These are phyloP conservation scores for Sylvia borin DNA, from an alignment of 2,797 vertebrate genomes.

Conservation along the genomic window DNA sequence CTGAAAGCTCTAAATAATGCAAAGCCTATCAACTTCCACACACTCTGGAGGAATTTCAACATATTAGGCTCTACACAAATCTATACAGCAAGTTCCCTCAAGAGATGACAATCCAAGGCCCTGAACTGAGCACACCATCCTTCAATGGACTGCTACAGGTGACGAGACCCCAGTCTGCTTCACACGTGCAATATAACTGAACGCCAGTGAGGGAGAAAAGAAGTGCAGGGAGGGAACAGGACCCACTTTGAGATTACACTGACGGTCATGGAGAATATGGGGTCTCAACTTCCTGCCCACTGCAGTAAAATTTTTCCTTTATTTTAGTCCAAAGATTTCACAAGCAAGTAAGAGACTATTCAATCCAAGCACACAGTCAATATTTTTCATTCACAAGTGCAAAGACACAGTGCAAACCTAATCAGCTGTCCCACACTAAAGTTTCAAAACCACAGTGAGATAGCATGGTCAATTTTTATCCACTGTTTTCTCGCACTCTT, in stretches of 20 bases:
- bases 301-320: background rate
- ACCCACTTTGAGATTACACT: background rate
- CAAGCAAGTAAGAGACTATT: background rate
- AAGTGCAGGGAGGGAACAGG: background rate
- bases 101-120: background rate
- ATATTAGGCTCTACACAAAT: background rate
- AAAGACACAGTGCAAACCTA: background rate
- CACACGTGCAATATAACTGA: fast-evolving
- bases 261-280: background rate
- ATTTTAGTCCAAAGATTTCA: background rate
- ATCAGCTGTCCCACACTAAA: background rate
- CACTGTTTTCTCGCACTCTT: background rate
- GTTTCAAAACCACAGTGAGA: background rate
- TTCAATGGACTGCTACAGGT: background rate
- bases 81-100: background rate
- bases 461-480: background rate
- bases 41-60: background rate
- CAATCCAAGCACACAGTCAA: background rate
- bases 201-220: background rate
- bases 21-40: background rate
- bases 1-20: background rate
- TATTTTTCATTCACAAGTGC: background rate
- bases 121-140: background rate
- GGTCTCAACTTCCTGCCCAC: background rate
- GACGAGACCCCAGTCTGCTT: background rate